Conservation (phyloP, 2,113 vertebrate genomes). For the Cyrtonyx montezumae region DNA sequence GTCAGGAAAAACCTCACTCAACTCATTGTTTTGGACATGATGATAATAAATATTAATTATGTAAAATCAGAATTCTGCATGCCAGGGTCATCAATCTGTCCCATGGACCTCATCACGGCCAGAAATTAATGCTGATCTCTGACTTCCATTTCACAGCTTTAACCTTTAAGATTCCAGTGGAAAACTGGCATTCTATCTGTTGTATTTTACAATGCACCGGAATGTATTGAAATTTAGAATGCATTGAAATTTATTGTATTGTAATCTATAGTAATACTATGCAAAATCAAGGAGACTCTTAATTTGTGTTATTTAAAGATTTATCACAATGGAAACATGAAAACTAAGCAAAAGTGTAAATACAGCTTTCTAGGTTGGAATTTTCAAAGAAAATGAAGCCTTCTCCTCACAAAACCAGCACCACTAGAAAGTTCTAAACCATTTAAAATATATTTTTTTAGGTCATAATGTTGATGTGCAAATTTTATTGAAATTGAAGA, state of each 20-base stretch:
- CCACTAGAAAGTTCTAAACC: not conserved
- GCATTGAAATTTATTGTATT: not conserved
- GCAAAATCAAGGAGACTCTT: not conserved
- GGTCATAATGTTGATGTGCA: not conserved
- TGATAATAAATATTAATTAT: constrained; percentile 54
- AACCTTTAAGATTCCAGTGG: not conserved
- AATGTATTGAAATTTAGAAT: not conserved
- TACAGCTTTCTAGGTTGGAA: not conserved
- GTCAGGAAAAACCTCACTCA: constrained; percentile 63
- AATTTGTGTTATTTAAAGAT: not conserved
- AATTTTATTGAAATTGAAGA: not conserved
- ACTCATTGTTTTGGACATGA: constrained; percentile 45
- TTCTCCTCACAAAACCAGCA: not conserved
- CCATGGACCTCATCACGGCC: not conserved
- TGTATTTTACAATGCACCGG: not conserved
- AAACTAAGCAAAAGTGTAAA: not conserved
- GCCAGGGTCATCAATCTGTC: not conserved
- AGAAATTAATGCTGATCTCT: not conserved
- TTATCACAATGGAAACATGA: not conserved
- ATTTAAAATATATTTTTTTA: not conserved
- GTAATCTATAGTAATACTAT: not conserved
- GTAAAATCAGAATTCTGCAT: constrained; percentile 48
- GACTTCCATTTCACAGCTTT: not conserved
- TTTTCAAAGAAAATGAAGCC: not conserved
- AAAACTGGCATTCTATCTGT: not conserved